Base-by-base conservation (phyloP, 2,113 vertebrate species). In the Paradoxurus hermaphroditus region DNA sequence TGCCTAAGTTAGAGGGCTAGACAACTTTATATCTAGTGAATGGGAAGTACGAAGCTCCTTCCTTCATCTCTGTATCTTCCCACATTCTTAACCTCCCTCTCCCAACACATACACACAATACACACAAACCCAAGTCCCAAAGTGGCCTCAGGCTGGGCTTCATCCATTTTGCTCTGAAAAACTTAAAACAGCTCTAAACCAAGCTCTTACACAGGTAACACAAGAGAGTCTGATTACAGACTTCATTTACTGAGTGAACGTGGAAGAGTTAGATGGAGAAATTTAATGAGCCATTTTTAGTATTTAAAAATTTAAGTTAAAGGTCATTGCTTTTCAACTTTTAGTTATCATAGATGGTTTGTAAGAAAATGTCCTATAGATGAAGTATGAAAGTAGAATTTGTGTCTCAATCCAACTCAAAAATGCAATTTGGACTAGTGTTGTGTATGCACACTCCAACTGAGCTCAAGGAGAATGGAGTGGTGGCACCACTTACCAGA, bases 301-400 rank as follows among this genome's bases (percentile, higher is more conserved):
- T 36, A 21, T 36, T 70, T 88, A 21, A 18, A 90, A 73, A 34
- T 62, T 81, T 44, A 82, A 97, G 34, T 70, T 65, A n/a, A 3
- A 90, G 73, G 31, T 13, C 46, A 53, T 16, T 93, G 4, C 68
- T 86, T 97, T 86, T 63, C 27, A 90, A 34, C 13, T 34, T 93
- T 91, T 86, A 78, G 56, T 91, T 82, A 19, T 19, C 29, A 78
- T 31, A 49, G 5, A 4, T 3, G 56, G 49, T 70, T 90, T 44
- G 27, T 27, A 68, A 67, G 78, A 34, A 84, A 46, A 56, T 67
- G 29, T 11, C 31, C 34, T 73, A n/a, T 7, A 78, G 11, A 83
- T 27, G 36, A 15, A 21, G 8, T 39, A 13, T 31, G 10, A 91
- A 90, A 72, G 5, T 21, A 78, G 19, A 90, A 93, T 83, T 44